Conservation (phyloP, 1,140 invertebrate species). For the Leptopilina clavipes region DNA sequence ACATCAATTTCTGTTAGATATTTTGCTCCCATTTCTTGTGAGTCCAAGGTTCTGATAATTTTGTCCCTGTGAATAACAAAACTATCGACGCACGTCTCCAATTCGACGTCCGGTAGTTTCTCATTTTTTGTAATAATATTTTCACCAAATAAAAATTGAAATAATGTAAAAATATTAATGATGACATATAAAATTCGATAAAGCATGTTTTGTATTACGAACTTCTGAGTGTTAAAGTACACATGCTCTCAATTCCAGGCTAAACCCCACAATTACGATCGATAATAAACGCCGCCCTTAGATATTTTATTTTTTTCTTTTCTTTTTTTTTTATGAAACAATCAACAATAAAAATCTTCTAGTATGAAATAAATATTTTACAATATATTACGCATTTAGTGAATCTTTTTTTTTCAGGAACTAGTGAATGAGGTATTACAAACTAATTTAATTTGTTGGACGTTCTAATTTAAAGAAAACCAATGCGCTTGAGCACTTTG, state of each 20-base stretch:
- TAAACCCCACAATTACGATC: conserved; percentile 42
- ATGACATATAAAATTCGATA: conserved; percentile 56
- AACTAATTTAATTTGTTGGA: not conserved
- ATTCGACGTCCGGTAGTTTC: conserved; percentile 56
- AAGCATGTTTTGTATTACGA: conserved; percentile 60
- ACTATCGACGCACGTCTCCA: conserved; percentile 77
- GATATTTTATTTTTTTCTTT: not conserved
- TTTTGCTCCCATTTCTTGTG: conserved; percentile 88
- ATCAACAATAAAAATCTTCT: not conserved
- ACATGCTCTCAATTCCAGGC: conserved; percentile 41
- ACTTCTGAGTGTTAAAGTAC: conserved; percentile 41
- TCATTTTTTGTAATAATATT: conserved; percentile 52
- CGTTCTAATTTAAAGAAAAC: not conserved
- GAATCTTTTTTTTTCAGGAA: not conserved
- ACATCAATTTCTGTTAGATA: conserved; percentile 91
- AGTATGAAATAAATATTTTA: too few species aligned
- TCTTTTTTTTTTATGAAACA: too few species aligned
- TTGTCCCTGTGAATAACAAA: conserved; percentile 91
- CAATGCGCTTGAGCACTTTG: not conserved
- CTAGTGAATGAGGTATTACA: not conserved
- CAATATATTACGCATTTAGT: not conserved
- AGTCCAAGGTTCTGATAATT: conserved; percentile 93
- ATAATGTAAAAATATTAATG: conserved; percentile 61
- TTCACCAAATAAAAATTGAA: conserved; percentile 55
- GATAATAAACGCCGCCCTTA: conserved; percentile 44